Evolutionary conservation across 2,113 vertebrate genomes (phyloP).

Genomic region (western clawed frog (Xenopus tropicalis)): UCB_Xtro_10.0 CM004450.2:110800001-110800500

Average conservation of each 20-base stretch:
- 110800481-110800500: too few species aligned
- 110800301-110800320: background rate
- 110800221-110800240: slow-evolving; percentile 93
- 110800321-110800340: background rate
- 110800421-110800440: too few species aligned
- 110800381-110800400: background rate
- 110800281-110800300: background rate
- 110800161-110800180: slow-evolving; percentile 97
- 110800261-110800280: slow-evolving; percentile 17
- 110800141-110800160: slow-evolving; percentile 98
- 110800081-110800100: slow-evolving; percentile 93
- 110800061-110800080: slow-evolving; percentile 65
- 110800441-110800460: too few species aligned
- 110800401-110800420: too few species aligned
- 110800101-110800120: slow-evolving; percentile 92
- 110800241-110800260: slow-evolving; percentile 82
- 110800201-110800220: slow-evolving; percentile 96
- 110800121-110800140: slow-evolving; percentile 97
- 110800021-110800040: too few species aligned
- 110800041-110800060: too few species aligned
- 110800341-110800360: background rate
- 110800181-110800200: slow-evolving; percentile 99
- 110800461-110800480: too few species aligned
- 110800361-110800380: background rate
- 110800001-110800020: too few species aligned